Conservation (phyloP, 2,797 vertebrate species). For the Lepilemur ruficaudatus region DNA sequence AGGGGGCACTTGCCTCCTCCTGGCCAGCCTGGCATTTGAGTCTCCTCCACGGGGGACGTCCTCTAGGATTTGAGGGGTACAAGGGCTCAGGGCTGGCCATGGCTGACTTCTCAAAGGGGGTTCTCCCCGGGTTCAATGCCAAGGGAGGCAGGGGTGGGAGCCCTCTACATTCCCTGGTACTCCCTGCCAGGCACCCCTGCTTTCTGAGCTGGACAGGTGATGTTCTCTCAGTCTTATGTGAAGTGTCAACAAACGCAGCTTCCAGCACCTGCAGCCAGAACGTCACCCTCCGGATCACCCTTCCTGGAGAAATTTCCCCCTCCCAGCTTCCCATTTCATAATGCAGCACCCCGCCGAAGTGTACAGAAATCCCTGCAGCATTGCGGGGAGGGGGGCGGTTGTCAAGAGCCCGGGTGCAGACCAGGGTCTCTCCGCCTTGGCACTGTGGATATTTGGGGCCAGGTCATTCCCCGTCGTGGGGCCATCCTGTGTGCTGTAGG, state of each 20-base stretch:
- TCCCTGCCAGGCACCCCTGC: background rate
- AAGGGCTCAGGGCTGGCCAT: background rate
- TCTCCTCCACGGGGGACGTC: background rate
- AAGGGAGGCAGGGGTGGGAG: background rate
- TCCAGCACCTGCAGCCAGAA: background rate
- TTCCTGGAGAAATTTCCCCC: background rate
- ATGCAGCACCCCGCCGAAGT: too few species aligned
- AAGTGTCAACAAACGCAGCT: background rate
- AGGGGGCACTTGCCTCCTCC: background rate
- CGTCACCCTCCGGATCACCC: background rate
- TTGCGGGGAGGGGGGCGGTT: too few species aligned
- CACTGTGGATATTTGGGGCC: background rate
- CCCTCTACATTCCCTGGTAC: background rate
- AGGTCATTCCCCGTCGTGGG: too few species aligned
- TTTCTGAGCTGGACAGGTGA: background rate
- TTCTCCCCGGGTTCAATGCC: background rate
- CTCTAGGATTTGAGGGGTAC: background rate
- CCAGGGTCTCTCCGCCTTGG: background rate
- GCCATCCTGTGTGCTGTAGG: too few species aligned
- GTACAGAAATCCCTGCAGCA: background rate
- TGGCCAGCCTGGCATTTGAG: background rate
- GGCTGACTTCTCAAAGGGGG: background rate
- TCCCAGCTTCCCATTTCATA: rapidly evolving
- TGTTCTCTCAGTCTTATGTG: background rate
- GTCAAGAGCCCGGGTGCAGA: background rate